Percentiles rank a stretch among this genome's conserved stretches.
Conservation (phyloP, 1,140 invertebrate species). For the Leptoteleia sp. region DNA sequence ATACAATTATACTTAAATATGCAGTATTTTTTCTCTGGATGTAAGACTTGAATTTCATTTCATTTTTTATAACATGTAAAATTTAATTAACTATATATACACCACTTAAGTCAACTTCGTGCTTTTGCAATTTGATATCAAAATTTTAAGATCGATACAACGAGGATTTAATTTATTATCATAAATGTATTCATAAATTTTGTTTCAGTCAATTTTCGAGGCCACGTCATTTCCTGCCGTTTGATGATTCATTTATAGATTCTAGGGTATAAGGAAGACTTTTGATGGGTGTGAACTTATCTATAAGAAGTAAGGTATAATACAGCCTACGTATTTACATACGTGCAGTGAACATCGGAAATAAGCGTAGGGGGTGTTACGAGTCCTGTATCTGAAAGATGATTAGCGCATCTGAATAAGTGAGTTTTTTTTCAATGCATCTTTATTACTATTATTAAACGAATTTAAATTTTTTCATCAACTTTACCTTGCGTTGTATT, state of each 20-base stretch:
- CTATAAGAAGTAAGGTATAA: slow-evolving; percentile 52
- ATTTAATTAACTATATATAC: too few relatives aligned
- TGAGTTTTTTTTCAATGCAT: slow-evolving; percentile 20
- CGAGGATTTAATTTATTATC: slow-evolving; percentile 39
- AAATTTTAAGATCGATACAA: too few relatives aligned
- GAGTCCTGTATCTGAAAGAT: slow-evolving; percentile 32
- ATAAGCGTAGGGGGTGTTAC: slow-evolving; percentile 57
- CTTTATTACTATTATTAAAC: slow-evolving; percentile 36
- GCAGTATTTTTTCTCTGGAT: too few relatives aligned
- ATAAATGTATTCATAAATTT: slow-evolving; percentile 45
- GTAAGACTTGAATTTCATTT: too few relatives aligned
- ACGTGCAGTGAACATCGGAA: slow-evolving; percentile 32
- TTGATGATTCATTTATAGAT: slow-evolving; percentile 66
- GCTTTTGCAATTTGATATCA: too few relatives aligned
- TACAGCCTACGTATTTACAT: slow-evolving; percentile 55
- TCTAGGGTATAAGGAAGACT: slow-evolving; percentile 53
- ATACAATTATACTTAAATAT: too few relatives aligned
- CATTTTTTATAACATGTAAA: too few relatives aligned
- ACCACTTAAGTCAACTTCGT: too few relatives aligned
- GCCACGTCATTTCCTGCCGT: slow-evolving; percentile 62
- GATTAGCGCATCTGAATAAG: slow-evolving; percentile 35
- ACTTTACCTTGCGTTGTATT: too few relatives aligned
- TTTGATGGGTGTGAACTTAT: slow-evolving; percentile 66
- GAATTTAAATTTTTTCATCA: slow-evolving; percentile 14
- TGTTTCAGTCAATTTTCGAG: slow-evolving; percentile 42